Percentiles rank a stretch among this genome's conserved stretches.
Evolutionary conservation across 2,888 invertebrate genomes (phyloP).

Genomic region (Octodonta nipae): DNA sequence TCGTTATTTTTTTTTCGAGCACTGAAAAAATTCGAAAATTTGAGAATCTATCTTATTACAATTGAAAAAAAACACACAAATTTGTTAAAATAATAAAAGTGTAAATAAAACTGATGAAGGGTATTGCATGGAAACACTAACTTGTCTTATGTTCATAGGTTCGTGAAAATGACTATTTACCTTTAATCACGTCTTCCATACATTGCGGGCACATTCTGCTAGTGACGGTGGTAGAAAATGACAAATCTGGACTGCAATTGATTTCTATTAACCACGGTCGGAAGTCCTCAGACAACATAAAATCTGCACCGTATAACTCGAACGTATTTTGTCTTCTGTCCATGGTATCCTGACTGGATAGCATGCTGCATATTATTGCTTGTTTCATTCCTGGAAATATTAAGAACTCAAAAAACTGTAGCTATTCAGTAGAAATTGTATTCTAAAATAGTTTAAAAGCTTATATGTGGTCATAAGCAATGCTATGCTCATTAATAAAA

Average conservation of each 20-base stretch:
- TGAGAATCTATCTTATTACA: too few species aligned
- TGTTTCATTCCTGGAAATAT: slow-evolving; percentile 31
- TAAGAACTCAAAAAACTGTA: too few species aligned
- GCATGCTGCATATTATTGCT: slow-evolving; percentile 57
- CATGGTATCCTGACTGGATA: slow-evolving; percentile 78
- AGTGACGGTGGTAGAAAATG: slow-evolving; percentile 81
- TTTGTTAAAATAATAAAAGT: too few species aligned
- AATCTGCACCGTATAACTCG: slow-evolving; percentile 89
- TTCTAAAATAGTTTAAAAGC: too few species aligned
- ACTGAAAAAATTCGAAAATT: too few species aligned
- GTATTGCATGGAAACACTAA: too few species aligned
- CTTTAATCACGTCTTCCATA: slow-evolving; percentile 82
- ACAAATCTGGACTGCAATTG: slow-evolving; percentile 85
- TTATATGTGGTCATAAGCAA: neutral
- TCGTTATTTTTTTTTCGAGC: too few species aligned
- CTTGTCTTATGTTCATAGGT: too few species aligned
- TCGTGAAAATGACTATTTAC: slow-evolving; percentile 34
- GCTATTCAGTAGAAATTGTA: too few species aligned
- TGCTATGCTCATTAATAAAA: too few species aligned
- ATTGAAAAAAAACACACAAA: too few species aligned
- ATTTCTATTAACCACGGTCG: slow-evolving; percentile 90
- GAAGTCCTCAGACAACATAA: slow-evolving; percentile 79
- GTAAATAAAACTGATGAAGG: too few species aligned
- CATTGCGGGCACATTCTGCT: slow-evolving; percentile 74
- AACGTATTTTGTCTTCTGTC: slow-evolving; percentile 72